Base-by-base conservation (phyloP, 2,888 invertebrate species). In the Erebia epiphron region DNA sequence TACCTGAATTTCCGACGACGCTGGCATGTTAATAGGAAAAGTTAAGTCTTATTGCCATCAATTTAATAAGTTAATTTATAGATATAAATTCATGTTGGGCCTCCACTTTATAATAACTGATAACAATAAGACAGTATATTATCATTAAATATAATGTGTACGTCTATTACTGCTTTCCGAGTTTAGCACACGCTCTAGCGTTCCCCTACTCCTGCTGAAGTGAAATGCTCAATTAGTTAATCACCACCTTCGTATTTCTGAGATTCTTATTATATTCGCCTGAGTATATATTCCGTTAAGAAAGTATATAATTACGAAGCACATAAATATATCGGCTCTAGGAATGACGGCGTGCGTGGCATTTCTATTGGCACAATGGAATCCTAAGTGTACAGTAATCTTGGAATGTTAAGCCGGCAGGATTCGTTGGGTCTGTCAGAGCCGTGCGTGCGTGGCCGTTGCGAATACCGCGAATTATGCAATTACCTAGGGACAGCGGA, bases 331-430 rank as follows among this genome's bases (percentile, higher is more conserved):
- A 89, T 86, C 81, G 83, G 77, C 77, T 77, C 76, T 78, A 79
- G 81, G 85, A 83, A 84, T 82, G 78, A 75, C 71, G 80, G 78
- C 78, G 77, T 77, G 77, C 78, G 73, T 75, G 80, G 82, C 80
- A 83, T 86, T 78, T 77, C 78, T 78, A 76, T 75, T 76, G 77
- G 77, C 77, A 76, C 74, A 84, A 85, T 86, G 83, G 86, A 89
- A 89, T 91, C 78, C 86, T 85, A 88, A 89, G 86, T 86, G 83
- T 81, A 80, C 79, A 80, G 84, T 81, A 86, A 86, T 88, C 84
- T 84, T 80, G 82, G 78, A 79, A 83, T 81, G 80, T 80, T 77
- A 79, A 76, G 78, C 79, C 78, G 76, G 77, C 77, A 79, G 79
- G 79, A 83, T 84, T 82, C 79, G 80, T 77, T 76, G 78, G 72